Base-by-base conservation (phyloP, 2,888 invertebrate species). In the Chrysina gloriosa region DNA sequence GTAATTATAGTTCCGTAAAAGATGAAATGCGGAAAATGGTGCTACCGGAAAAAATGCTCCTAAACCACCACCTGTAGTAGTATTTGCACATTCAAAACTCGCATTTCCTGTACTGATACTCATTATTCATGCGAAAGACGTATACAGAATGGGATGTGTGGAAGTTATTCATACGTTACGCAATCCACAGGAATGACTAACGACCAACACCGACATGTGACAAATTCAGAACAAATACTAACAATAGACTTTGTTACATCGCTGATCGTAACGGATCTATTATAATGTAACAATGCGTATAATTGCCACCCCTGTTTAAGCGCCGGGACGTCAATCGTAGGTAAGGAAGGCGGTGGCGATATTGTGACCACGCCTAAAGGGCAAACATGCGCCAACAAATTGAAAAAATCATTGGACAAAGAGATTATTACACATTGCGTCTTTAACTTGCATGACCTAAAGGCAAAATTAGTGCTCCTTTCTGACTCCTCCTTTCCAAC, bases 1-100 rank as follows among this genome's bases (percentile, higher is more conserved):
- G 69, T 90, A 88, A 80, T 89, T 91, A 81, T 90, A 90, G 72
- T 87, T 89, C 67, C 89, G 83, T 23, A 92, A 81, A 7, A 91
- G 83, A 71, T 89, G 86, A 63, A 90, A 84, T 1, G 90, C 89
- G 0, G 90, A 89, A 72, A 90, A 86, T 0, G 89, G 85, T 4
- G 82, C 80, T 65, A 82, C 78, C 6, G 80, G 80, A 69, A 81
- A 73, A 36, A 77, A 67, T 19, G 75, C 71, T 72, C 70, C 72
- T 58, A 81, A 73, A 45, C 77, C 67, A 25, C 76, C 72, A 74
- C 70, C 72, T 63, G 72, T 77, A 56, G 76, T 75, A 39, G 73
- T 76, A 68, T 78, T 79, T 61, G 75, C 79, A 70, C 79, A 77
- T 75, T 77, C 70, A 58, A 76, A 78, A 54, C 72, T 70, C 42